Evolutionary conservation across 2,797 vertebrate genomes (phyloP).

Genomic region (Crenuchus spilurus): DNA sequence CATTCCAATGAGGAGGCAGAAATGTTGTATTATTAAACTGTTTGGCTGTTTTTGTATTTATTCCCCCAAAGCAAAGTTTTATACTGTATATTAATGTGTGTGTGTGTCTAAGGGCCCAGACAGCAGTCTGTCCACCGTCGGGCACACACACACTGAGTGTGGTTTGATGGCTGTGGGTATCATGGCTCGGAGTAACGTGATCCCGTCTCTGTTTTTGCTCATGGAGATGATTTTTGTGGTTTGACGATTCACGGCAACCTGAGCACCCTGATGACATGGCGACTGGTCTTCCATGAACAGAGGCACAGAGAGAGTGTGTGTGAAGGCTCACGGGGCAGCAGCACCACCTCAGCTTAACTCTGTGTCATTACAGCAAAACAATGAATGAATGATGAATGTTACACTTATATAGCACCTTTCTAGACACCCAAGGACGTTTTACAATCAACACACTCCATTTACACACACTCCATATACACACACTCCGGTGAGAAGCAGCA

Average conservation of each 20-base stretch:
- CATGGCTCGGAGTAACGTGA: conserved; percentile 65
- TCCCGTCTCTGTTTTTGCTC: conserved; percentile 80
- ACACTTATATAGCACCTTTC: too few species aligned
- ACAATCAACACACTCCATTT: too few species aligned
- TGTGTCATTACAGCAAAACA: conserved; percentile 90
- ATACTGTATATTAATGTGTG: neutral
- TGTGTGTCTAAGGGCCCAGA: neutral
- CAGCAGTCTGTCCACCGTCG: neutral
- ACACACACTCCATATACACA: too few species aligned
- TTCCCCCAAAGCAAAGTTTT: neutral
- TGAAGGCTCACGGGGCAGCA: conserved; percentile 70
- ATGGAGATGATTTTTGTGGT: conserved; percentile 84
- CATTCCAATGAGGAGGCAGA: neutral
- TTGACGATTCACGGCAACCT: conserved; percentile 76
- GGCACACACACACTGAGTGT: conserved; percentile 11
- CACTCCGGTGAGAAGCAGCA: too few species aligned
- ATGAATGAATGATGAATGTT: too few species aligned
- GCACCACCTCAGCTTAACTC: conserved; percentile 82
- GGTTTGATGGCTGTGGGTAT: conserved; percentile 37
- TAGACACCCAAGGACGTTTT: too few species aligned
- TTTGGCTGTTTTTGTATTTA: neutral
- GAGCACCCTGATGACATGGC: conserved; percentile 82
- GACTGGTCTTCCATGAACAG: conserved; percentile 86
- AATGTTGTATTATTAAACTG: neutral
- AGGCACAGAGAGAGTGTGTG: conserved; percentile 52